phyloP scores from a whole-genome alignment of 2,888 invertebrate genomes.

The Linhomoeus sp. region DNA sequence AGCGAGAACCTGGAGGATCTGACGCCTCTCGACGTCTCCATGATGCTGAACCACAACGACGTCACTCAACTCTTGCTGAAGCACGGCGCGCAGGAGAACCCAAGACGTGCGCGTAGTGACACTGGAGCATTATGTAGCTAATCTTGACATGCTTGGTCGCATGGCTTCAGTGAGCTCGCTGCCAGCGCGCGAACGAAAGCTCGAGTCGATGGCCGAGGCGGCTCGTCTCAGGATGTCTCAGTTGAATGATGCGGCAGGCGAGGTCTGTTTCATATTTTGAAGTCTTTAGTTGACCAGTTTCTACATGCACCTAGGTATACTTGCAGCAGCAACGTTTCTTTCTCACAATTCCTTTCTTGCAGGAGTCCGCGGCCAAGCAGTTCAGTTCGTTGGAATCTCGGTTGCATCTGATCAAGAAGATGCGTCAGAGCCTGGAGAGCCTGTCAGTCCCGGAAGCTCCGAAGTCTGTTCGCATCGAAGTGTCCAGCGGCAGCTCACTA shows the following conservation, averaged over 20 bases:
- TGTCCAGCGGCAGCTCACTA: constrained; percentile 1
- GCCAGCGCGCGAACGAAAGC: neutral
- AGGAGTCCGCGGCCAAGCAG: constrained; percentile 16
- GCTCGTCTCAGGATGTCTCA: constrained; percentile 1
- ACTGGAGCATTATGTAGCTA: neutral
- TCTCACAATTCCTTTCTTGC: constrained; percentile 28
- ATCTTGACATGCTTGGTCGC: neutral
- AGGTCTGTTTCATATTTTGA: neutral
- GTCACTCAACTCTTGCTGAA: constrained; percentile 72
- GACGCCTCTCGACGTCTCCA: constrained; percentile 75
- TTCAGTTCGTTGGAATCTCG: constrained; percentile 63
- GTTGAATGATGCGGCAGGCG: constrained; percentile 6
- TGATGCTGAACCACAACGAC: constrained; percentile 64
- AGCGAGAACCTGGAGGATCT: constrained; percentile 46
- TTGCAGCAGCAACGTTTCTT: constrained; percentile 9
- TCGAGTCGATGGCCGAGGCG: neutral
- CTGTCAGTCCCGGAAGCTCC: neutral
- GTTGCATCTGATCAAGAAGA: constrained; percentile 51
- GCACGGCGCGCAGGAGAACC: constrained; percentile 34
- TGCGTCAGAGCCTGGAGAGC: constrained; percentile 49
- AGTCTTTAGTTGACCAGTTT: neutral
- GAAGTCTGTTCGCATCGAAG: neutral
- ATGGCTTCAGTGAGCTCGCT: neutral
- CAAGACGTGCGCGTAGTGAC: constrained; percentile 26
- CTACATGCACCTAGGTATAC: neutral